Evolutionary conservation across 2,113 vertebrate genomes (phyloP), one percentile per base, ranked within the genome.

Genomic region (Atractosteus spatula): DNA sequence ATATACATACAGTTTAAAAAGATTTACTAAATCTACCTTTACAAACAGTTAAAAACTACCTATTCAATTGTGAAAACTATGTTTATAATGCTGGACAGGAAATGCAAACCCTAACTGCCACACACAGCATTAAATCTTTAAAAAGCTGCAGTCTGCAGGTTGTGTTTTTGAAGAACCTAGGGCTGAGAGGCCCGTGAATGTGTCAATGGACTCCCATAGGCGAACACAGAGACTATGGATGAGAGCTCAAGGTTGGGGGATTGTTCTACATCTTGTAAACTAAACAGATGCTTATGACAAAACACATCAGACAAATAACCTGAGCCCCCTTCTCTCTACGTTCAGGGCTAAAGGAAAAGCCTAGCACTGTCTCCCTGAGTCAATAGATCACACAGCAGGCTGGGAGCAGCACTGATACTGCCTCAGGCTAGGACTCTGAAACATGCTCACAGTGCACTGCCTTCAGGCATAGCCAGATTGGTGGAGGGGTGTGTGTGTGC

Each of bases 181-280:
- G 64, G 64, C n/a, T 13, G 62, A 8, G 57, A 57, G 61, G 74
- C 69, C 69, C 71, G 74, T 62, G 79, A 70, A 77, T 72, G 79
- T 79, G 83, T 79, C 81, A 82, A 84, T 82, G 79, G 79, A 79
- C 76, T 73, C 73, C 62, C 54, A 69, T 71, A 66, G 80, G 72
- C 62, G 72, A 75, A 79, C 77, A 76, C 69, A 71, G 76, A 41
- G 71, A 16, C 47, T 70, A 62, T 72, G 70, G 70, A 64, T 66
- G 70, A 57, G 44, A 10, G 47, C 47, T 62, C 78, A 68, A 61
- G 73, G 77, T 77, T 81, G 56, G 69, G 76, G 69, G 78, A 81
- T 80, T 80, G 78, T 62, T 43, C 77, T 57, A 75, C 75, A 72
- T 75, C 77, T 65, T 79, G 80, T 76, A 74, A 75, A 73, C 73